Evolutionary conservation across 1,140 invertebrate species (phyloP), one percentile per base, ranked within the genome.

Genomic region (Idris sp.): DNA sequence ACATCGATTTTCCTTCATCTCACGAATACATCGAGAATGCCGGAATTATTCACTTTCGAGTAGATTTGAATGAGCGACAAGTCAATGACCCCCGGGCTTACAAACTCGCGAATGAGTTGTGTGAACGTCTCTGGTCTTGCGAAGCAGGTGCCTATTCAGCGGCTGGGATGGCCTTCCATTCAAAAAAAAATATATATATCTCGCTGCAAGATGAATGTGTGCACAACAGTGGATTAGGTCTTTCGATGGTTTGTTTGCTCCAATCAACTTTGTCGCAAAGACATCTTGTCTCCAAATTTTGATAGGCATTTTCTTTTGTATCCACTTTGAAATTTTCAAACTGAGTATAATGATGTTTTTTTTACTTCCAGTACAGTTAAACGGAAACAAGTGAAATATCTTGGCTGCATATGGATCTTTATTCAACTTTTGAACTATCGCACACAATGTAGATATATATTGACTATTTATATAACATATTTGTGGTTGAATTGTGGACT

Each of bases 81-180:
- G 81, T 84, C 81, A 82, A 77, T 74, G 82, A 79, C 82, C 81
- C 65, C 25, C 51, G 73, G 72, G 72, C 73, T 78, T 74, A 38
- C 48, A 56, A 61, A 41, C 48, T 43, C 28, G 68, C 40, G 46
- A 40, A 48, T 59, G 26, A 38, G 41, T 31, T 35, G 25, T 44
- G 38, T 46, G 68, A 48, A 58, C 71, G 74, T 79, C 78, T 79
- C 79, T 75, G 64, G 77, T 77, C 74, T 79, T 73, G 58, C 68
- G 65, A 79, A 82, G 79, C 83, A 84, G 81, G 80, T 84, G 79
- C 62, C 83, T 81, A 84, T 86, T 86, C 83, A 85, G 40, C 54
- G 35, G 15, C 64, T 31, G 71, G 77, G 76, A 82, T 81, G 74
- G 59, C 54, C 77, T 36, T 33, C 46, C 54, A 61, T 69, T 69